Base-by-base conservation (phyloP, 2,888 invertebrate species). In the Orthosia gothica region DNA sequence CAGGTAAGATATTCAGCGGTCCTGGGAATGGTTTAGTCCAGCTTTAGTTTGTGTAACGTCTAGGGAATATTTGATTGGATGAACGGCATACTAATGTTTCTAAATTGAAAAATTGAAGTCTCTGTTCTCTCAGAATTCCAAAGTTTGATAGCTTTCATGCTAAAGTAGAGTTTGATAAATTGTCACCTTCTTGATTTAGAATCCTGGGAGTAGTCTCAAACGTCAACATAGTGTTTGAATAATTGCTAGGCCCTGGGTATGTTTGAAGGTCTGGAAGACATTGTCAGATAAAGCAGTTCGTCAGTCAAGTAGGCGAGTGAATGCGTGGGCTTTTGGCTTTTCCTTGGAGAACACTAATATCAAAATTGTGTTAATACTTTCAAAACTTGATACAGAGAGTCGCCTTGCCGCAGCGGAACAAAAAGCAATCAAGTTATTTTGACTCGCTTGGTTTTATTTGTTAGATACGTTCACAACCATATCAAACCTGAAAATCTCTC, bases 1-100 rank as follows among this genome's bases (percentile, higher is more conserved):
- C 32, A 16, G 49, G 13, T 79, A 32, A 45, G 32, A 9, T 74
- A 45, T 79, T 73, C 15, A 50, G 23, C 20, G 55, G 57, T 80
- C 18, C 47, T 47, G 5, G 20, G 57, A 73, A 76, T 54, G 9
- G 16, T 26, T 26, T 66, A 40, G 13, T 23, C 16, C 13, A 40
- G 61, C 47, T 49, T 26, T 32, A 50, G 32, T 54, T 61, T 16
- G 47, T 54, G 15, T 23, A 32, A 12, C 7, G n/a, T 45, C 23
- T 65, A 18, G 16, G 40, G n/a, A 49, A 49, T 70, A 49, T 70
- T 70, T 57, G 1, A 72, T 72, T 5, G 13, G 23, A 20, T 71
- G 32, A 20, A 12, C 47, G 49, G 32, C 1, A 40, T 40, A 9
- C 40, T 40, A 7, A 32, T 5, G 32, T 7, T 32, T 32, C 32